These are phyloP conservation scores for Stigmatopora nigra DNA, from an alignment of 2,113 vertebrate genomes.

Conservation along the genomic window DNA sequence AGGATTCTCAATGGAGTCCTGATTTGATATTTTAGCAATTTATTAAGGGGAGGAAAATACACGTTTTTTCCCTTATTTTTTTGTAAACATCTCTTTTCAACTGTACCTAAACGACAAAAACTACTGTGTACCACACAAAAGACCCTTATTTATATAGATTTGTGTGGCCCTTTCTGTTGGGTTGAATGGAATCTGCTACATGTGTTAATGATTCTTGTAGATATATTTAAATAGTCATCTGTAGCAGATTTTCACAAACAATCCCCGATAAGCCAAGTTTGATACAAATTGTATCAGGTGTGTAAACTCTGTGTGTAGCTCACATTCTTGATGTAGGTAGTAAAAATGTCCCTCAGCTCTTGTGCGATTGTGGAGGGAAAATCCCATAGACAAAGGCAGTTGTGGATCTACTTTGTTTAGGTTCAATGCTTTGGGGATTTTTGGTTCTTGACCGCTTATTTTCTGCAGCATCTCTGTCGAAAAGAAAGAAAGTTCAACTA, in stretches of 20 bases:
- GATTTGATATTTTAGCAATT: too few relatives aligned
- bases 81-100: too few relatives aligned
- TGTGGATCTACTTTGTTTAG: constrained; percentile 57
- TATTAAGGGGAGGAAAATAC: too few relatives aligned
- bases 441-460: constrained; percentile 63
- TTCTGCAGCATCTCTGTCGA: constrained; percentile 22
- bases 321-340: constrained; percentile 50
- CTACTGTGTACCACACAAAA: too few relatives aligned
- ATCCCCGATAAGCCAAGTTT: constrained; percentile 79
- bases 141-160: constrained; percentile 11
- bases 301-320: constrained; percentile 46
- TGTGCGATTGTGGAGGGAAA: constrained; percentile 58
- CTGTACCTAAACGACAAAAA: too few relatives aligned
- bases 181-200: constrained; percentile 50
- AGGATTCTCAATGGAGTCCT: too few relatives aligned
- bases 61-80: too few relatives aligned
- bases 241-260: constrained; percentile 69
- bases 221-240: constrained; percentile 55
- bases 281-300: constrained; percentile 99
- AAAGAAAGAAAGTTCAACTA: constrained; percentile 1
- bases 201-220: constrained; percentile 32
- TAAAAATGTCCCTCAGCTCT: constrained; percentile 81
- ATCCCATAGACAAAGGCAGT: constrained; percentile 29
- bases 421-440: constrained; percentile 37
- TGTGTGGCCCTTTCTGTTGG: constrained; percentile 46